Conservation (phyloP, 2,113 vertebrate species). For the Platichthys flesus region DNA sequence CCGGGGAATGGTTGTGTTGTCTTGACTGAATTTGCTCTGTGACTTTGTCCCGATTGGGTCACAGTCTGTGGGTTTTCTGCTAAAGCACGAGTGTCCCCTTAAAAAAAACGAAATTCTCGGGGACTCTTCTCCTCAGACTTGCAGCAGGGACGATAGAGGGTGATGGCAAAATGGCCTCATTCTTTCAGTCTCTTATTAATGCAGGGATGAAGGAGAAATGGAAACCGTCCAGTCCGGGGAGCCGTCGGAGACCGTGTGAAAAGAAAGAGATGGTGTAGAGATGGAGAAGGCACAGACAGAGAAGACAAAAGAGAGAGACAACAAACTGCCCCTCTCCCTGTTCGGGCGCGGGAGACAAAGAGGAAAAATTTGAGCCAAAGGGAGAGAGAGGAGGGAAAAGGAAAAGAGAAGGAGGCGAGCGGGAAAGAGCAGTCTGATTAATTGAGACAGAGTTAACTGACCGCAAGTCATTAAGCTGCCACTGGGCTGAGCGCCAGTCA, state of each 20-base stretch:
- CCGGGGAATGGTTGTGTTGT: constrained; percentile 33
- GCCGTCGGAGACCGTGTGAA: constrained; percentile 22
- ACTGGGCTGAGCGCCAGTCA: constrained; percentile 77
- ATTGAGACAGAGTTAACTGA: constrained; percentile 83
- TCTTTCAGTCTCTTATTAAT: constrained; percentile 68
- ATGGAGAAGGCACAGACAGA: constrained; percentile 24
- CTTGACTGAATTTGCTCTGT: constrained; percentile 16
- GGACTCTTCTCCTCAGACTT: constrained; percentile 37
- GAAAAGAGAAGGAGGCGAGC: constrained; percentile 19
- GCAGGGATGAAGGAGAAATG: constrained; percentile 40
- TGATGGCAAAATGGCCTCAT: constrained; percentile 62
- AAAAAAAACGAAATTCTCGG: neutral
- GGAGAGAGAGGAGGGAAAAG: constrained; percentile 8
- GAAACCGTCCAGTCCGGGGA: constrained; percentile 41
- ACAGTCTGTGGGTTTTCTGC: constrained; percentile 13
- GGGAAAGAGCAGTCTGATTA: constrained; percentile 78
- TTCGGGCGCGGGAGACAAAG: constrained; percentile 36
- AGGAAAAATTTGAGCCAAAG: constrained; percentile 54
- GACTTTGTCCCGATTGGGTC: constrained; percentile 12
- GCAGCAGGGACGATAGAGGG: constrained; percentile 33
- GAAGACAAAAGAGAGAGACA: constrained; percentile 52
- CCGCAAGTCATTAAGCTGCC: constrained; percentile 81
- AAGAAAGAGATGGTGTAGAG: neutral
- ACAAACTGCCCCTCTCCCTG: constrained; percentile 37
- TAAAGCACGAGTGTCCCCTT: too few species aligned